phyloP scores from a whole-genome alignment of 2,797 vertebrate species.

The Falco columbarius region DNA sequence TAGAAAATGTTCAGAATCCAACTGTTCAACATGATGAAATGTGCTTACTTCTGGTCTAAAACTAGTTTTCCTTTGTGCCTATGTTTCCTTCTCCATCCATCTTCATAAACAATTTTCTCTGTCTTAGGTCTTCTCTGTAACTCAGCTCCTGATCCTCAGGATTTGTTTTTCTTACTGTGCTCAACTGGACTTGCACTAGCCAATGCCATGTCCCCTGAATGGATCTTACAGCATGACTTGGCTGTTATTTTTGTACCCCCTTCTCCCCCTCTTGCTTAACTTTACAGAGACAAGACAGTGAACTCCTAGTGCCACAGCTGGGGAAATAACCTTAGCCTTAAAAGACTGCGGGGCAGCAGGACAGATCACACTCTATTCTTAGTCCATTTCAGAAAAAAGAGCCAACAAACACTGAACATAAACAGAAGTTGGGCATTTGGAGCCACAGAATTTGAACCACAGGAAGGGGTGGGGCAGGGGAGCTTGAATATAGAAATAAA shows the following conservation, averaged over 20 bases:
- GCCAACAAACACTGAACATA: not conserved
- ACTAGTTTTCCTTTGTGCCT: not conserved
- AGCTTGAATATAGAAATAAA: not conserved
- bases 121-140: not conserved
- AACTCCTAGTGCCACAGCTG: not conserved
- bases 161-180: not conserved
- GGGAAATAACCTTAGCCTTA: not conserved
- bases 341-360: rapidly evolving
- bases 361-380: not conserved
- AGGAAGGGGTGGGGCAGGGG: not conserved
- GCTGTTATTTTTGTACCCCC: not conserved
- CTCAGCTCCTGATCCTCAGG: not conserved
- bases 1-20: not conserved
- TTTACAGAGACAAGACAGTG: not conserved
- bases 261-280: not conserved
- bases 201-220: not conserved
- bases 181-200: not conserved
- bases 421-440: not conserved
- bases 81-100: not conserved
- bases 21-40: not conserved
- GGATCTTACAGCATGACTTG: not conserved
- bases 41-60: not conserved
- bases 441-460: not conserved
- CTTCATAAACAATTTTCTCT: not conserved
- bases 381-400: not conserved